These are phyloP conservation scores for Gobio occitaniae DNA, from an alignment of 2,797 vertebrate species.

Conservation along the genomic window DNA sequence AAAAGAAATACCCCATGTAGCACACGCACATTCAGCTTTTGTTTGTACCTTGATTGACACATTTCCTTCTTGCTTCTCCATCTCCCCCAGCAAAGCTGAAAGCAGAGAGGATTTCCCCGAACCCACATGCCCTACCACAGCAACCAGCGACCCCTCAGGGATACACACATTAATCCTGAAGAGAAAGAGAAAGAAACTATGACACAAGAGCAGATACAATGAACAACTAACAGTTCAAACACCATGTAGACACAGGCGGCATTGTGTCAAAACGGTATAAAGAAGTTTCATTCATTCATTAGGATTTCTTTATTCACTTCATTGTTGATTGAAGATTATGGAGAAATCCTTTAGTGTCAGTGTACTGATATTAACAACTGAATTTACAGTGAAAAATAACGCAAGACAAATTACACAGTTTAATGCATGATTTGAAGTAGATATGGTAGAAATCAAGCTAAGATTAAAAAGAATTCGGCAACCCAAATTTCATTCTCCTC, in stretches of 20 bases:
- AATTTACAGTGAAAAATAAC: slow-evolving; percentile 8
- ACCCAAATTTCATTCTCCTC: slow-evolving; percentile 24
- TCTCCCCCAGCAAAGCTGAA: slow-evolving; percentile 92
- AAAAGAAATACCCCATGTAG: too few species aligned
- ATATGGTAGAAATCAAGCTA: not conserved
- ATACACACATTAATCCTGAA: slow-evolving; percentile 85
- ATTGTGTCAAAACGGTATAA: not conserved
- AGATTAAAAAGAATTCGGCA: slow-evolving; percentile 10
- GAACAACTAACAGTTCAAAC: not conserved
- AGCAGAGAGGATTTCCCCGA: slow-evolving; percentile 95
- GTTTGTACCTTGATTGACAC: slow-evolving; percentile 85
- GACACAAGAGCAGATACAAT: not conserved
- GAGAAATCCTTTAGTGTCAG: not conserved
- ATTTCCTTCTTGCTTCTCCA: slow-evolving; percentile 89
- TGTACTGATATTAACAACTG: not conserved
- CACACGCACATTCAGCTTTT: too few species aligned
- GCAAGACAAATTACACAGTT: slow-evolving; percentile 33
- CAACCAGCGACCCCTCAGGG: slow-evolving; percentile 89
- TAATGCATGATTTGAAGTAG: slow-evolving; percentile 24
- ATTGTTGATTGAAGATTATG: not conserved
- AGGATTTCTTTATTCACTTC: slow-evolving; percentile 1
- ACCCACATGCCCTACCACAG: slow-evolving; percentile 94
- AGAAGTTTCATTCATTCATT: not conserved
- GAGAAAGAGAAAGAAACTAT: slow-evolving; percentile 26
- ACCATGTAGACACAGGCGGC: not conserved